Percentiles rank a stretch among this genome's conserved stretches.
These are phyloP conservation scores for Chaetodon trifascialis DNA, from an alignment of 2,113 vertebrate species.

Conservation along the genomic window DNA sequence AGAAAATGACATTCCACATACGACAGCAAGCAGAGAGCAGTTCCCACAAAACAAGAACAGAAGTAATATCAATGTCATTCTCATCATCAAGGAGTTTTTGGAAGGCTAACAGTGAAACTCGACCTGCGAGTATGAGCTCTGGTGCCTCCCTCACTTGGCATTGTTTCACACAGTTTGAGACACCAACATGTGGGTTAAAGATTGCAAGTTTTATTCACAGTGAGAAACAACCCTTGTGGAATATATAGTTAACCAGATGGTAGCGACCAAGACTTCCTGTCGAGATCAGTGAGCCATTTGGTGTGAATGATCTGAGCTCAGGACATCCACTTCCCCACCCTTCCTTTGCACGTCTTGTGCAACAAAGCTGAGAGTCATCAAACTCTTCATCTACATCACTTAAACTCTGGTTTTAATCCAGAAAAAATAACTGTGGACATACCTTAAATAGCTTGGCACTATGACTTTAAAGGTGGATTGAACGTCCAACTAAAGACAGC, in stretches of 20 bases:
- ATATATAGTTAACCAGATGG: background rate
- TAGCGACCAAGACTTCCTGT: background rate
- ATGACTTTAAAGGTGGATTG: background rate
- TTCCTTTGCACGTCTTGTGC: constrained; percentile 46
- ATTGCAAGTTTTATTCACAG: background rate
- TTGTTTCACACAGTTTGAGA: background rate
- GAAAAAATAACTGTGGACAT: background rate
- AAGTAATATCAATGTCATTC: background rate
- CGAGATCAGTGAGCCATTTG: background rate
- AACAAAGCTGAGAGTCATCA: background rate
- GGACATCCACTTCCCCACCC: constrained; percentile 54
- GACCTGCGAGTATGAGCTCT: background rate
- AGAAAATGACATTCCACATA: too few relatives aligned
- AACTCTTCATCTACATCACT: background rate
- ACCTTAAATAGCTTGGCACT: background rate
- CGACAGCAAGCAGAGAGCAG: background rate
- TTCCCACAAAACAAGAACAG: background rate
- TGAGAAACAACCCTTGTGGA: background rate
- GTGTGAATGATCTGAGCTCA: constrained; percentile 28
- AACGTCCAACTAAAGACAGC: background rate
- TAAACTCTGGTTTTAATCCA: background rate
- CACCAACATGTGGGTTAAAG: background rate
- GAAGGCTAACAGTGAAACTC: background rate
- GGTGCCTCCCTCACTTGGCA: too few relatives aligned
- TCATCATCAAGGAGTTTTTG: background rate